Evolutionary conservation across 2,888 invertebrate species (phyloP).

Genomic region (Eucera pruinosa): DNA sequence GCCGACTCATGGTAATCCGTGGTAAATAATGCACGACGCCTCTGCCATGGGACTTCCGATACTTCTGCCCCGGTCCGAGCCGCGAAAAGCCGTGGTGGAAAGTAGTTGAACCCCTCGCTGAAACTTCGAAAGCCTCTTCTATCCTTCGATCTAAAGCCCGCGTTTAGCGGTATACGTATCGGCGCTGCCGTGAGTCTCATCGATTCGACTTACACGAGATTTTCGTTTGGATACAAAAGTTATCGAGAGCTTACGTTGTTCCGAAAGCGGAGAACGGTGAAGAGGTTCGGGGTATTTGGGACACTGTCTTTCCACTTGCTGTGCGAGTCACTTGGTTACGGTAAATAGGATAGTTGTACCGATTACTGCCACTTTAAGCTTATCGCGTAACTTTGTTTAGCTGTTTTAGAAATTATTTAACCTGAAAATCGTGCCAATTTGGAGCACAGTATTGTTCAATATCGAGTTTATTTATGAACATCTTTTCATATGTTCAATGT

Average conservation of each 20-base stretch:
- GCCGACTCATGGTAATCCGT: slow-evolving; percentile 63
- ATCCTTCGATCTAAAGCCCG: slow-evolving; percentile 64
- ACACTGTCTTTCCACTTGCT: not conserved
- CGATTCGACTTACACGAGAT: slow-evolving; percentile 72
- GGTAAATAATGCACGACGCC: slow-evolving; percentile 72
- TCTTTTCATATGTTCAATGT: too few species aligned
- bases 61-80: slow-evolving; percentile 33
- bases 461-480: too few species aligned
- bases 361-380: too few species aligned
- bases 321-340: too few species aligned
- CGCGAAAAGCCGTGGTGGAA: slow-evolving; percentile 64
- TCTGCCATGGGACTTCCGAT: slow-evolving; percentile 38
- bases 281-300: slow-evolving; percentile 2
- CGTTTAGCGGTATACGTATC: slow-evolving; percentile 71
- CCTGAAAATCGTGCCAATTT: too few species aligned
- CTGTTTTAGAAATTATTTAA: too few species aligned
- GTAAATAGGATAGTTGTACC: too few species aligned
- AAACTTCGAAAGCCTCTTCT: slow-evolving; percentile 73
- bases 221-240: slow-evolving; percentile 69
- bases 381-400: too few species aligned
- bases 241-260: slow-evolving; percentile 61
- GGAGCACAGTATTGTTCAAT: too few species aligned
- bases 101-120: slow-evolving; percentile 71
- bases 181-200: slow-evolving; percentile 52
- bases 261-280: not conserved